phyloP scores from a whole-genome alignment of 1,140 invertebrate genomes.

The Tetranychus urticae region DNA sequence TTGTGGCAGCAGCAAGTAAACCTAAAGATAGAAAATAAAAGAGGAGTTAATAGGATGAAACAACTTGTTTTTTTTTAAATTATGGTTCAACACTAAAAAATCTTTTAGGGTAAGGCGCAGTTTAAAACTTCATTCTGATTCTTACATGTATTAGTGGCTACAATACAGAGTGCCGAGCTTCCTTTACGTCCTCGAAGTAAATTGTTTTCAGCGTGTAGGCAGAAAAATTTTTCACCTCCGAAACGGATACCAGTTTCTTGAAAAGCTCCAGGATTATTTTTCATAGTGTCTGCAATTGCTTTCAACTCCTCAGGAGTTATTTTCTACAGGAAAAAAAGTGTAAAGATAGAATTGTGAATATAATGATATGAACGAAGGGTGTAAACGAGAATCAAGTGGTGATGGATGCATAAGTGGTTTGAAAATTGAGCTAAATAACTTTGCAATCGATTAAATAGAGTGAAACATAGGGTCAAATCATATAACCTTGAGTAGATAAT shows the following conservation, averaged over 20 bases:
- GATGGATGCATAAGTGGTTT: too few relatives aligned
- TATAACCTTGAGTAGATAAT: too few relatives aligned
- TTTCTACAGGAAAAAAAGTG: conserved; percentile 2
- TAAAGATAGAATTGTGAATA: background rate
- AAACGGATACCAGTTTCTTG: conserved; percentile 16
- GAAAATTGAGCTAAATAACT: too few relatives aligned
- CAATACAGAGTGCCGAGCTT: conserved; percentile 16
- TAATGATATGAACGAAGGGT: too few relatives aligned
- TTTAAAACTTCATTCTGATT: background rate
- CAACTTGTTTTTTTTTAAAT: background rate
- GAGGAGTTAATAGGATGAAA: background rate
- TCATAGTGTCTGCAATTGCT: conserved; percentile 15
- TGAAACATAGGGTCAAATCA: too few relatives aligned
- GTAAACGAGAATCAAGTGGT: too few relatives aligned
- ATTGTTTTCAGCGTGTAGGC: conserved; percentile 14
- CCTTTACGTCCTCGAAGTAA: conserved; percentile 16
- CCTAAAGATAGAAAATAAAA: conserved; percentile 8
- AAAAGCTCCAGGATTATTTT: conserved; percentile 14
- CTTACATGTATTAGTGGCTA: conserved; percentile 18
- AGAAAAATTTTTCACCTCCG: conserved; percentile 17
- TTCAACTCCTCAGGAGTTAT: conserved; percentile 15
- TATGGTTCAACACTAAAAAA: too few relatives aligned
- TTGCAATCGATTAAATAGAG: too few relatives aligned
- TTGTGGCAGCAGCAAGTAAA: conserved; percentile 18
- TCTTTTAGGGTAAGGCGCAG: background rate